Evolutionary conservation across 1,140 invertebrate species (phyloP), one percentile per base, ranked within the genome.

Genomic region (Meteorus sp.): DNA sequence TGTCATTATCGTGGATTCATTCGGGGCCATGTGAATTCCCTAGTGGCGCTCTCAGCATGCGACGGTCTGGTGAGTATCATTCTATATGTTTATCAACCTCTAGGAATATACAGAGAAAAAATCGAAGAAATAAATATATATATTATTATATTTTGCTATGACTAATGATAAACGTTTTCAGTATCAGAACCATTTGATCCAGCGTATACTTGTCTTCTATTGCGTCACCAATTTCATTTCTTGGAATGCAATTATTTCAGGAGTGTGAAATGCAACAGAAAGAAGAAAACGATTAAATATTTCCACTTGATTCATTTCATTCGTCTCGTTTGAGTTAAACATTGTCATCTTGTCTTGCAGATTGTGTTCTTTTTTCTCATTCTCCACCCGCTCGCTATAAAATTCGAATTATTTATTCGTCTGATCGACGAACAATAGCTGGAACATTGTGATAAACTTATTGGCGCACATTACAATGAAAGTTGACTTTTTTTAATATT

Each of bases 1-100:
- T 93, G 92, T 72, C 89, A 93, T 78, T 93, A 88, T 75, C 85
- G 85, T 37, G 92, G 92, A 53, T 78, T 84, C 59, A 82, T 93
- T 54, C 78, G 84, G 44, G 88, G 87, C 19, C 85, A 90, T 45
- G 72, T 77, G 1, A 69, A 81, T 50, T 91, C 90, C 17, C 82
- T 77, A 44, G 88, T 91, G 29, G 89, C 91, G 27, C 72, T 94
- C 20, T 91, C 90, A 9, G 84, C 90, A 3, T 94, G 91, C 73
- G 82, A 91, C 70, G 91, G 92, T 71, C 75, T 94, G 84, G 92
- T 93, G 81, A 90, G 89, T 85, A 51, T n/a, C 7, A 7, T 23
- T 22, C 23, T 47, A 4, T 6, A n/a, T 35, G 23, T 22, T 47
- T 47, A 22, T 47, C 22, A 23, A 27, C 8, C 44, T 17, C 33